These are phyloP conservation scores for Panurus biarmicus DNA, from an alignment of 2,113 vertebrate genomes.

Conservation along the genomic window DNA sequence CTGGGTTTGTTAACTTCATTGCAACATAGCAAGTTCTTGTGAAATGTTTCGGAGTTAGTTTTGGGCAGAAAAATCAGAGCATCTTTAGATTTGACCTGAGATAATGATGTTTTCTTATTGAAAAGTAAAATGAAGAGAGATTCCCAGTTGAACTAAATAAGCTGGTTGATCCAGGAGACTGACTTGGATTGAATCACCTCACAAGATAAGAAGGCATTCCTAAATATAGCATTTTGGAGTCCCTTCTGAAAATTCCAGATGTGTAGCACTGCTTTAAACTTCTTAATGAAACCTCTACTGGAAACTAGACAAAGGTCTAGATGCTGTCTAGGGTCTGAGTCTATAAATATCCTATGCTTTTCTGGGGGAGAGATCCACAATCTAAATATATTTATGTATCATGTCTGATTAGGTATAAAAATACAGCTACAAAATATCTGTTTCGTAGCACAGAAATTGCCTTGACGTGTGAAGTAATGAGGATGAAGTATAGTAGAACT, in stretches of 20 bases:
- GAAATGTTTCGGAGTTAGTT: neutral
- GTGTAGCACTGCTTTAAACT: neutral
- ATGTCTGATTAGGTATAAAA: neutral
- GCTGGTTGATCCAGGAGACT: neutral
- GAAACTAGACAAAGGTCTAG: neutral
- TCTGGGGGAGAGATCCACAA: neutral
- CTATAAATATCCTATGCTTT: neutral
- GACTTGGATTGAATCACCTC: neutral
- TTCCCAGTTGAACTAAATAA: neutral
- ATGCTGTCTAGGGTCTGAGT: neutral
- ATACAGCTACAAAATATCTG: neutral
- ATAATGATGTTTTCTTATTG: neutral
- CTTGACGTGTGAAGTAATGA: neutral
- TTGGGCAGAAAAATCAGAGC: neutral
- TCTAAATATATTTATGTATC: neutral
- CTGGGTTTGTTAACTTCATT: neutral
- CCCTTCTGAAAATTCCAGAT: neutral
- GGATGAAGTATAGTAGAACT: neutral
- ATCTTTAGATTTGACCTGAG: neutral
- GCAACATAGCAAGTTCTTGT: neutral
- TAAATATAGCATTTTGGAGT: neutral
- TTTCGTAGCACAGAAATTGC: neutral
- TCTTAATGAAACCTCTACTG: neutral
- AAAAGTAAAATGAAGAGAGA: neutral
- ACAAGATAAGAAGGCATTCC: neutral